Evolutionary conservation across 1,140 invertebrate genomes (phyloP), one percentile per base, ranked within the genome.

Genomic region (Lepidotrigona ventralis): DNA sequence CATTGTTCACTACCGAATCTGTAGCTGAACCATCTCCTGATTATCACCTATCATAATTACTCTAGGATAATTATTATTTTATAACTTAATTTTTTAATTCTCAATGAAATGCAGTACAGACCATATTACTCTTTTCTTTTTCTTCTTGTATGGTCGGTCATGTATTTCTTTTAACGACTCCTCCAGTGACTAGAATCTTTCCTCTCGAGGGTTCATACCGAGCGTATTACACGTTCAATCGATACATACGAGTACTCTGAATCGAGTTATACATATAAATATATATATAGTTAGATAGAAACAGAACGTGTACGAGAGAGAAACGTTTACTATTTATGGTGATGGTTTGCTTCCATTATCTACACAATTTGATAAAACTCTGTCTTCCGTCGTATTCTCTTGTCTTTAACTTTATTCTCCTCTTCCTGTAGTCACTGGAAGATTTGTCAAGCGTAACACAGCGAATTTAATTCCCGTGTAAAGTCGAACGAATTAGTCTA

Each of bases 1-100:
- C 98, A 75, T 95, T 99, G 87, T 98, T 98, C 94, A 97, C 98
- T 90, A 98, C 97, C 90, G 94, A 94, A 91, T 97, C 96, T 23
- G 95, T 97, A 86, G 96, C 96, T 54, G 97, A 97, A 93, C 97
- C 97, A 66, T 96, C 96, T 85, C 97, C 97, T 79, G 97, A 97
- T 95, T 98, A 98, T 95, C 96, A 96, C 92, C 86, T 94, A 81
- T 94, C 93, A 89, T 94, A 93, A 92, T 77, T 90, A 64, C 78
- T 54, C 51, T 92, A 93, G 88, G 83, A 80, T 91, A 91, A 92
- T 91, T 87, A 91, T 92, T 91, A 88, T 85, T 89, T 86, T 72
- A 83, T 92, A 92, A 91, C 73, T 84, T 91, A 90, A 86, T 81
- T 86, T 86, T 88, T 89, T 84, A 87, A 82, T 89, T 86, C 58